Conservation (phyloP, 2,113 vertebrate species). For the Perca schrenkii region DNA sequence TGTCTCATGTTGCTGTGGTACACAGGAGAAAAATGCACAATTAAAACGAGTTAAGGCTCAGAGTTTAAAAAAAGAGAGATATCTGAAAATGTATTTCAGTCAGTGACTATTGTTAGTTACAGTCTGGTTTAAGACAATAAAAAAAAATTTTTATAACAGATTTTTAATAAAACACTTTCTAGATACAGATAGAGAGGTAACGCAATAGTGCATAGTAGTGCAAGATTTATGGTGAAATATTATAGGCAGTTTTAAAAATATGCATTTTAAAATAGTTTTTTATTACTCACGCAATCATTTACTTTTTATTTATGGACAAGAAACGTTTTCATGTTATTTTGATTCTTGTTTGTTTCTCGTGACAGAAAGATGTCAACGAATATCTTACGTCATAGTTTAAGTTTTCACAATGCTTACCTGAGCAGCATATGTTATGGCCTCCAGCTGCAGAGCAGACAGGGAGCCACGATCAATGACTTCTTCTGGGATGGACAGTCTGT, state of each 20-base stretch:
- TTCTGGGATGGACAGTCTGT: slow-evolving; percentile 94
- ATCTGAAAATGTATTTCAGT: background rate
- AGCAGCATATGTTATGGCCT: slow-evolving; percentile 96
- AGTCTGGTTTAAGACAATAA: background rate
- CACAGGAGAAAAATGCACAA: slow-evolving; percentile 22
- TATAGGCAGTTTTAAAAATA: background rate
- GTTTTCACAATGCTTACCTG: slow-evolving; percentile 79
- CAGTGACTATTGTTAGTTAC: background rate
- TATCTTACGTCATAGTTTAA: background rate
- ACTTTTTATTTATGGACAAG: background rate
- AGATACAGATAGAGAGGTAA: no score
- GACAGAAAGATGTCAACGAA: background rate
- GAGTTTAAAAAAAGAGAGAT: background rate
- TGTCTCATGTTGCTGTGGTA: slow-evolving; percentile 96
- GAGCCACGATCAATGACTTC: slow-evolving; percentile 95
- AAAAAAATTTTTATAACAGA: background rate
- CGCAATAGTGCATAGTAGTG: no score
- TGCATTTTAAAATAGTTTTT: background rate
- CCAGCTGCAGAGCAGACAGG: slow-evolving; percentile 96
- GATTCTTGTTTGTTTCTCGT: background rate
- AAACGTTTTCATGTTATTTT: background rate
- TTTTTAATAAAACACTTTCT: background rate
- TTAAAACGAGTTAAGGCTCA: background rate
- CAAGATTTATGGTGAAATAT: background rate
- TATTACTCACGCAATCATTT: background rate